Evolutionary conservation across 2,888 invertebrate species (phyloP).

Genomic region (Drosophila nr. fundita): DNA sequence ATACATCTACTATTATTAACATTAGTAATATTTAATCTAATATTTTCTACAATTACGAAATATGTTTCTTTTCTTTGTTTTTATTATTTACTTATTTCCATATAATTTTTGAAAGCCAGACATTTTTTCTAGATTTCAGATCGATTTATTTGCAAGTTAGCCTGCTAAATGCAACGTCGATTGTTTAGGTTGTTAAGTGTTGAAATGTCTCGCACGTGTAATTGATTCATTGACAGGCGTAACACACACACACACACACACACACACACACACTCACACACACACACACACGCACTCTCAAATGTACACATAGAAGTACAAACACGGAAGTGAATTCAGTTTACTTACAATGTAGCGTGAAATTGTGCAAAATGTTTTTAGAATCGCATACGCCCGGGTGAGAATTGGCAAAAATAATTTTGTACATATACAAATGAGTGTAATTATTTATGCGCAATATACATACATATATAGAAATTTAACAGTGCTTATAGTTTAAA

Average conservation of each 20-base stretch:
- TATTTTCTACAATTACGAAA: not conserved
- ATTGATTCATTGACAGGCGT: constrained; percentile 54
- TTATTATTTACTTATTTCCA: not conserved
- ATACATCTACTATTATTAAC: not conserved
- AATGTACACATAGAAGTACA: not conserved
- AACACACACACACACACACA: constrained; percentile 30
- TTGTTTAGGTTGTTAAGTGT: constrained; percentile 28
- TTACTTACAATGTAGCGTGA: constrained; percentile 62
- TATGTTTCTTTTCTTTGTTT: not conserved
- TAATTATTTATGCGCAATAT: not conserved
- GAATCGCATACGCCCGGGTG: constrained; percentile 37
- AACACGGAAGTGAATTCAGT: constrained; percentile 47
- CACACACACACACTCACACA: constrained; percentile 14
- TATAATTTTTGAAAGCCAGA: not conserved
- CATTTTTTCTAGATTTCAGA: not conserved
- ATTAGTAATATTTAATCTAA: too few relatives aligned
- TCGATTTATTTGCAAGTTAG: not conserved
- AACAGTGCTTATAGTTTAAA: not conserved
- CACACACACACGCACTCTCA: constrained; percentile 11
- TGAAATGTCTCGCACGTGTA: constrained; percentile 74
- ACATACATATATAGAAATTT: not conserved
- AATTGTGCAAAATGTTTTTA: constrained; percentile 66
- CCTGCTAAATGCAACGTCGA: constrained; percentile 39
- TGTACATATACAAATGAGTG: constrained; percentile 1
- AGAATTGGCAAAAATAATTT: constrained; percentile 10